These are phyloP conservation scores for Chamaea fasciata DNA, from an alignment of 2,113 vertebrate genomes.

Conservation along the genomic window DNA sequence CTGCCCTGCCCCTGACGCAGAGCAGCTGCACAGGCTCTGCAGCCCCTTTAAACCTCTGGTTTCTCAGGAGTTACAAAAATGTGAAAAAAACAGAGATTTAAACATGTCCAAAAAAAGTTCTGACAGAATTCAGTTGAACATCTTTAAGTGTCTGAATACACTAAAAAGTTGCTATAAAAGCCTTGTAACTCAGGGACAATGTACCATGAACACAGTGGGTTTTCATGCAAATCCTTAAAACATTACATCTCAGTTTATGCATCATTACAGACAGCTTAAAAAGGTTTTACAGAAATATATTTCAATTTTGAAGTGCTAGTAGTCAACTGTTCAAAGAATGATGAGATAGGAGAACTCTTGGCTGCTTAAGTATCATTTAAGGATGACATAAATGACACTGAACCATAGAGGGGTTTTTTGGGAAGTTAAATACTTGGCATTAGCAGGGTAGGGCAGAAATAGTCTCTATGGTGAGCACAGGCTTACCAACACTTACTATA, in stretches of 20 bases:
- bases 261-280: background rate
- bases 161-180: constrained; percentile 5
- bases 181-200: constrained; percentile 4
- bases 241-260: background rate
- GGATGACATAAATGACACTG: background rate
- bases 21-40: background rate
- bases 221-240: background rate
- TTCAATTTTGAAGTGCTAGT: background rate
- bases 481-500: background rate
- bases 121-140: background rate
- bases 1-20: background rate
- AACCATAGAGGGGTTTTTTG: background rate
- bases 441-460: background rate
- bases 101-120: background rate
- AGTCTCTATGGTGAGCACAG: background rate
- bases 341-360: background rate
- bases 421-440: background rate
- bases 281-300: constrained; percentile 9
- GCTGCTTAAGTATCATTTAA: background rate
- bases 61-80: background rate
- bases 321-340: background rate
- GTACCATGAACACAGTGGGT: background rate
- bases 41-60: background rate
- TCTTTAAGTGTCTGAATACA: background rate
- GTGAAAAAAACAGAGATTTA: background rate